Conservation (phyloP, 2,888 invertebrate genomes). For the Limnephilus rhombicus region DNA sequence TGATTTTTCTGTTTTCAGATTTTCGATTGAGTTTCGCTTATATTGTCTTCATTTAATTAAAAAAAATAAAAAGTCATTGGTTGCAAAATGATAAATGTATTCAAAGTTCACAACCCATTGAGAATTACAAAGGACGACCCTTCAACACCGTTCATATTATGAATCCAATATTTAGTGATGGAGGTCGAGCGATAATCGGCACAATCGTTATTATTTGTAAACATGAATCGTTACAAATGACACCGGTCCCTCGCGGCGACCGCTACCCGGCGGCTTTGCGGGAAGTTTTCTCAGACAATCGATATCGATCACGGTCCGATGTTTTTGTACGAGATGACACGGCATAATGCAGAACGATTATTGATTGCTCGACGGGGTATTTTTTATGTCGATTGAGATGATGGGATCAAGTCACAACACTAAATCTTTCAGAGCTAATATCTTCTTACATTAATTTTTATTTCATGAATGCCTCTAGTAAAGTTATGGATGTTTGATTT, state of each 20-base stretch:
- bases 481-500: too few relatives aligned
- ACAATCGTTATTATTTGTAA: slow-evolving; percentile 49
- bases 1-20: too few relatives aligned
- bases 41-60: too few relatives aligned
- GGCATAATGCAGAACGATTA: not conserved
- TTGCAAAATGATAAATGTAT: not conserved
- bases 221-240: slow-evolving; percentile 33
- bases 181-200: not conserved
- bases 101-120: not conserved
- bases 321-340: slow-evolving; percentile 30
- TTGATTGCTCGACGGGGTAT: slow-evolving; percentile 7
- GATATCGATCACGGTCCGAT: slow-evolving; percentile 46
- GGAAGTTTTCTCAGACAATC: slow-evolving; percentile 11
- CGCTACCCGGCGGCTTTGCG: slow-evolving; percentile 35
- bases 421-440: not conserved
- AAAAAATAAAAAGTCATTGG: not conserved
- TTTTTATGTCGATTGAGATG: slow-evolving; percentile 20
- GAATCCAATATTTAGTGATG: not conserved
- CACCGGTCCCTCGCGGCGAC: slow-evolving; percentile 2
- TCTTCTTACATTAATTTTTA: not conserved
- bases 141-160: not conserved
- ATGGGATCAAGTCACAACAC: slow-evolving; percentile 10
- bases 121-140: not conserved
- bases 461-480: not conserved
- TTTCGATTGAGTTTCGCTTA: too few relatives aligned